A percentile compares a stretch with the other conserved stretches of the same genome.
Evolutionary conservation across 2,113 vertebrate species (phyloP).

Genomic region (Orientallactaga bullata): DNA sequence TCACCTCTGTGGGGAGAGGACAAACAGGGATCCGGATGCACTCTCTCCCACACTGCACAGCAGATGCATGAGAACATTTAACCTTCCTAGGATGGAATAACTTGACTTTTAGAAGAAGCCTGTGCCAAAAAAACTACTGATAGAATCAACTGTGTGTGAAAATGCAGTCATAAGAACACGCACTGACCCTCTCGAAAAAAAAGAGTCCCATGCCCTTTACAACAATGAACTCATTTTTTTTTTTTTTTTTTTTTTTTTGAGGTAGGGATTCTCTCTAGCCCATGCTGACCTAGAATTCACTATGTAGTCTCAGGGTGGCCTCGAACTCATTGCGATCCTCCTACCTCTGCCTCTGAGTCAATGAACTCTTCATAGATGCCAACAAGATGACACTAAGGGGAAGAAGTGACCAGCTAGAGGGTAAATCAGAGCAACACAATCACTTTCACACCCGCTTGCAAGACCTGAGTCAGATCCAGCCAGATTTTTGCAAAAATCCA

Average conservation of each 20-base stretch:
- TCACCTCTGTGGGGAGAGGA: not conserved
- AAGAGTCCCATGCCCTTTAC: not conserved
- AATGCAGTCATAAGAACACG: not conserved
- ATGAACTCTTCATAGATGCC: not conserved
- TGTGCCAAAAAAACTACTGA: not conserved
- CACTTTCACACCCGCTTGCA: not conserved
- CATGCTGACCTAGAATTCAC: no score
- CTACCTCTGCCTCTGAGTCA: no score
- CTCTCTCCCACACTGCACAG: not conserved
- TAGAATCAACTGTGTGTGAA: not conserved
- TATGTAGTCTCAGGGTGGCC: no score
- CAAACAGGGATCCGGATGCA: not conserved
- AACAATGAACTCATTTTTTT: not conserved
- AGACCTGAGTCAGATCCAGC: not conserved
- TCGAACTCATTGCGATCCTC: no score
- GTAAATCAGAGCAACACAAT: not conserved
- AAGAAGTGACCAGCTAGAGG: not conserved
- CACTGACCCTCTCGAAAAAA: not conserved
- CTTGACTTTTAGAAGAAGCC: not conserved
- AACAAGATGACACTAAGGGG: not conserved
- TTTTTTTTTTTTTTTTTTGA: no score
- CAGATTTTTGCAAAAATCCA: no score
- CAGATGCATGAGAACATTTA: not conserved
- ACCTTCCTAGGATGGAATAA: not conserved
- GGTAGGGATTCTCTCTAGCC: no score